Conservation (phyloP, 2,888 invertebrate genomes). For the Nipponacmea schrenckii region DNA sequence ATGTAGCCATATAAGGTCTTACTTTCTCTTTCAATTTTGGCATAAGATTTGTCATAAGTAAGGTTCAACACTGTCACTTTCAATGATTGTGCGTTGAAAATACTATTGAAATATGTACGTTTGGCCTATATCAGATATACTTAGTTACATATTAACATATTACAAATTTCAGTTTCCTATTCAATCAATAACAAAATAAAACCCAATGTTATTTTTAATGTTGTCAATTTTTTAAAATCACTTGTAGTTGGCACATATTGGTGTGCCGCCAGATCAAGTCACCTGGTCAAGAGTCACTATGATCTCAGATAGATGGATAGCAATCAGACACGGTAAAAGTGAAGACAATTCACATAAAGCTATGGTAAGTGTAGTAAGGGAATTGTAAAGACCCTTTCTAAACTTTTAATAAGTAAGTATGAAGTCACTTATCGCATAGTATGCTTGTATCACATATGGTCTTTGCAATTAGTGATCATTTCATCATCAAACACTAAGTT, state of each 20-base stretch:
- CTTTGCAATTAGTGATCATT: no score
- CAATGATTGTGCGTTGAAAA: no score
- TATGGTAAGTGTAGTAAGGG: conserved; percentile 27
- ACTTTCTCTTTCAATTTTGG: not conserved
- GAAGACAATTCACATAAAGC: conserved; percentile 36
- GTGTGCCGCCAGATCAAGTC: conserved; percentile 62
- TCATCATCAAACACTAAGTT: no score
- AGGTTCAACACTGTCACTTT: no score
- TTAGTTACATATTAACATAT: not conserved
- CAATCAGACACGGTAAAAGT: conserved; percentile 59
- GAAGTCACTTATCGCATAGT: no score
- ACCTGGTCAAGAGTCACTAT: conserved; percentile 67
- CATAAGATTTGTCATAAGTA: no score
- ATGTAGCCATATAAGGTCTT: not conserved
- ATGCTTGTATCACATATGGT: no score
- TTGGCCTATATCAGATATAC: conserved; percentile 1
- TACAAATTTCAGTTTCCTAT: conserved; percentile 1
- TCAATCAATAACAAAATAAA: no score
- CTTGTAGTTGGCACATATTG: conserved; percentile 60
- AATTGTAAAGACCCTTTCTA: not conserved
- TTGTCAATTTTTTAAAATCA: not conserved
- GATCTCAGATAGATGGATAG: conserved; percentile 64
- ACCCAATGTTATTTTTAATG: no score
- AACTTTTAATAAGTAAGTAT: no score
- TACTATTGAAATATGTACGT: no score